Evolutionary conservation across 2,797 vertebrate species (phyloP).

Genomic region (Staurois parvus): DNA sequence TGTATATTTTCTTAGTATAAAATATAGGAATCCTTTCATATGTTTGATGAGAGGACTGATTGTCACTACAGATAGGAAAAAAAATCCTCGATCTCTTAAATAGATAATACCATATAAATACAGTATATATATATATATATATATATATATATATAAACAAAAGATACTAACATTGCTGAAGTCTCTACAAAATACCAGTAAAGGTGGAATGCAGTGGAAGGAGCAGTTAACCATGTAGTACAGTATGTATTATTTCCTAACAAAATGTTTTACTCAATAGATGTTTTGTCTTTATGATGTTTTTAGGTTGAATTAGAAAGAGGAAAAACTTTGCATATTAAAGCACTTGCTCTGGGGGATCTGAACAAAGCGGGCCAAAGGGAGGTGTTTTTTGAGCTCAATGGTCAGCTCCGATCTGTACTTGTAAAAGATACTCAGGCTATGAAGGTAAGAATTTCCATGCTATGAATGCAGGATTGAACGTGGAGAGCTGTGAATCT

Average conservation of each 20-base stretch:
- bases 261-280: not conserved
- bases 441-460: conserved; percentile 84
- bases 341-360: conserved; percentile 92
- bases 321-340: conserved; percentile 93
- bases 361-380: conserved; percentile 91
- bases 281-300: not conserved
- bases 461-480: not conserved
- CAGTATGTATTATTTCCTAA: no score
- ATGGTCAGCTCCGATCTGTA: conserved; percentile 91
- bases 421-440: conserved; percentile 91
- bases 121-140: no score
- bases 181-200: not conserved
- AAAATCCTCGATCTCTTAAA: no score
- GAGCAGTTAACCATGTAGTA: not conserved
- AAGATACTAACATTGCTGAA: no score
- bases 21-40: no score
- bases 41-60: no score
- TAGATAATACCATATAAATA: no score
- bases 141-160: no score
- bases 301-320: conserved; percentile 91
- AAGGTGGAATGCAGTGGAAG: not conserved
- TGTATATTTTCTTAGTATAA: no score
- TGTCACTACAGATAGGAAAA: no score
- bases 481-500: no score
- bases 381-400: conserved; percentile 96